A percentile compares a stretch with the other conserved stretches of the same genome.
Evolutionary conservation across 2,888 invertebrate genomes (phyloP).

Genomic region (Pyrrhosoma nymphula): DNA sequence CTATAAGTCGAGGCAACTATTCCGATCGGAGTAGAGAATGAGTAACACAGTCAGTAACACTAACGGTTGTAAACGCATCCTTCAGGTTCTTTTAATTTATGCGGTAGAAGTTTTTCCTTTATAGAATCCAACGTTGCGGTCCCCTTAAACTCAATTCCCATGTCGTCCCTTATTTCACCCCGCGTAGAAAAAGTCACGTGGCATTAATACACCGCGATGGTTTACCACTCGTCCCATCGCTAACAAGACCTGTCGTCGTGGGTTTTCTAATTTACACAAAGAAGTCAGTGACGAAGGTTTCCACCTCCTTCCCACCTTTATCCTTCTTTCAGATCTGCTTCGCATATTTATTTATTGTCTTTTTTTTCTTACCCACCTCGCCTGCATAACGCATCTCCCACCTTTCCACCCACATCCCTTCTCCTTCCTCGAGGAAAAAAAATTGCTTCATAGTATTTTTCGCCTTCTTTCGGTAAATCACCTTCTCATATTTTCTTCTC

Average conservation of each 20-base stretch:
- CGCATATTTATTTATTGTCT: constrained; percentile 56
- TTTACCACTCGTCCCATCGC: not conserved
- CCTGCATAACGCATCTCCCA: not conserved
- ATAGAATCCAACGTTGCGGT: not conserved
- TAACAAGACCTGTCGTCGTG: not conserved
- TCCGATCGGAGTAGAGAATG: not conserved
- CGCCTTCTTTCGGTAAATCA: constrained; percentile 36
- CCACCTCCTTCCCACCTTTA: not conserved
- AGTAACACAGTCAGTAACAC: not conserved
- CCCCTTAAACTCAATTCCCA: not conserved
- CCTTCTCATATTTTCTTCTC: constrained; percentile 36
- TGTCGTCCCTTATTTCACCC: not conserved
- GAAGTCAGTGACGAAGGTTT: constrained; percentile 14
- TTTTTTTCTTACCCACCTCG: not conserved
- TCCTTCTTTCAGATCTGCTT: not conserved
- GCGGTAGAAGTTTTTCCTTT: not conserved
- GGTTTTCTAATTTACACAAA: constrained; percentile 17
- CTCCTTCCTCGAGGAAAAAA: not conserved
- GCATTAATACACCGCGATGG: not conserved
- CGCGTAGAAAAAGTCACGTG: not conserved
- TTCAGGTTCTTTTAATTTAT: not conserved
- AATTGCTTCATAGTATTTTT: not conserved
- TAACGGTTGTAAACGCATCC: not conserved
- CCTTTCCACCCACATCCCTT: not conserved
- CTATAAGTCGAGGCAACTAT: too few species aligned